phyloP scores from a whole-genome alignment of 2,113 vertebrate genomes.

The Paracyprichromis sp. region DNA sequence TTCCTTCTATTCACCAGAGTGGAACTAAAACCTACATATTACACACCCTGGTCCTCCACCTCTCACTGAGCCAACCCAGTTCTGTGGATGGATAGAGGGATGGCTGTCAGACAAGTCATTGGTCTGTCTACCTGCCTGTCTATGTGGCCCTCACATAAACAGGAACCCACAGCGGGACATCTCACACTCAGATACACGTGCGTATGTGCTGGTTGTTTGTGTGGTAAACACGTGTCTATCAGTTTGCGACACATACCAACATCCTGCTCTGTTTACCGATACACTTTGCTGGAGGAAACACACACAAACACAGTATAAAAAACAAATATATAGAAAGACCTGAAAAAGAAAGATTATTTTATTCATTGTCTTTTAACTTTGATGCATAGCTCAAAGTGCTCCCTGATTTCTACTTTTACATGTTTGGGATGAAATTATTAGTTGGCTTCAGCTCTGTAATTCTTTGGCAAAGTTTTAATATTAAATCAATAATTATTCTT shows the following conservation, averaged over 20 bases:
- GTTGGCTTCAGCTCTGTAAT: neutral
- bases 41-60: conserved; percentile 49
- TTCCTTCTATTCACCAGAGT: conserved; percentile 64
- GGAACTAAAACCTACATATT: conserved; percentile 70
- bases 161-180: neutral
- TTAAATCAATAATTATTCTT: neutral
- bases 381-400: neutral
- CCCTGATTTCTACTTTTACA: neutral
- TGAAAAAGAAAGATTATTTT: neutral
- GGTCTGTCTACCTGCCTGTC: conserved; percentile 39
- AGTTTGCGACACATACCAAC: conserved; percentile 19
- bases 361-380: neutral
- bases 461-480: neutral
- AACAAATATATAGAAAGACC: neutral
- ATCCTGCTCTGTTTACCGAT: conserved; percentile 31
- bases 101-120: conserved; percentile 29
- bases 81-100: neutral
- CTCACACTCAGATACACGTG: neutral
- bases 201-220: conserved; percentile 12
- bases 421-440: neutral
- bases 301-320: neutral
- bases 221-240: conserved; percentile 29
- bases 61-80: conserved; percentile 18
- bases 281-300: neutral
- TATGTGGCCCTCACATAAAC: neutral